These are phyloP conservation scores for Trichogramma dendrolimi DNA, from an alignment of 2,888 invertebrate species.

Conservation along the genomic window DNA sequence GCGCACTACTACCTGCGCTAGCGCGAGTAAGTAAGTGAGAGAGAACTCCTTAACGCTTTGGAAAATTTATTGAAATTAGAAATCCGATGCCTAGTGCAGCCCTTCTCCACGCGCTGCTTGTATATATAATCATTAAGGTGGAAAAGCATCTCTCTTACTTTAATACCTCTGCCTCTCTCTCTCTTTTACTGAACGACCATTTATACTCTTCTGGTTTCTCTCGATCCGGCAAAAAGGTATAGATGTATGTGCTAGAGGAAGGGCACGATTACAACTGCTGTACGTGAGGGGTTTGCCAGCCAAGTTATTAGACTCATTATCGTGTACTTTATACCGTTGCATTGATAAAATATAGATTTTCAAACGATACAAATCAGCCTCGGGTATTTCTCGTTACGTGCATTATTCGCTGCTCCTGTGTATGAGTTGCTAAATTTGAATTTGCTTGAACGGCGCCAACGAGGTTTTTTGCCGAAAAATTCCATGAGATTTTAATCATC, in stretches of 20 bases:
- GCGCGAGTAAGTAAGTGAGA: constrained; percentile 5
- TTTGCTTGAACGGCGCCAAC: too few relatives aligned
- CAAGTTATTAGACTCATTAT: constrained; percentile 45
- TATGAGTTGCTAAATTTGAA: too few relatives aligned
- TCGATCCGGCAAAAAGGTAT: too few relatives aligned
- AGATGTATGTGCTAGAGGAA: constrained; percentile 23
- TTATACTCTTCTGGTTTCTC: constrained; percentile 32
- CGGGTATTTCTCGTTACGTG: constrained; percentile 21
- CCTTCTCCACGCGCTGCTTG: constrained; percentile 32
- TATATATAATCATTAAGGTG: constrained; percentile 47
- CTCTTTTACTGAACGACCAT: constrained; percentile 29
- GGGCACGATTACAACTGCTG: constrained; percentile 36
- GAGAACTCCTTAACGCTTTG: constrained; percentile 29
- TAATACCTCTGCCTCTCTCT: too few relatives aligned
- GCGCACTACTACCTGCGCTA: too few relatives aligned
- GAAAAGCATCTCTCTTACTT: constrained; percentile 30
- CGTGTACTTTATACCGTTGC: constrained; percentile 22
- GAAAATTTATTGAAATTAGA: constrained; percentile 48
- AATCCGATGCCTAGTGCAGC: constrained; percentile 37
- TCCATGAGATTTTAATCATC: too few relatives aligned
- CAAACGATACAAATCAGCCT: constrained; percentile 1
- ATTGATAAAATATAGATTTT: constrained; percentile 18
- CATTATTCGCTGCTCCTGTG: too few relatives aligned
- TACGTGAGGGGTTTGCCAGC: constrained; percentile 43
- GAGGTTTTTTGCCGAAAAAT: too few relatives aligned